Evolutionary conservation across 92 coral and sea anemone genomes (phyloP).

Genomic region (Porites cylindrica): DNA sequence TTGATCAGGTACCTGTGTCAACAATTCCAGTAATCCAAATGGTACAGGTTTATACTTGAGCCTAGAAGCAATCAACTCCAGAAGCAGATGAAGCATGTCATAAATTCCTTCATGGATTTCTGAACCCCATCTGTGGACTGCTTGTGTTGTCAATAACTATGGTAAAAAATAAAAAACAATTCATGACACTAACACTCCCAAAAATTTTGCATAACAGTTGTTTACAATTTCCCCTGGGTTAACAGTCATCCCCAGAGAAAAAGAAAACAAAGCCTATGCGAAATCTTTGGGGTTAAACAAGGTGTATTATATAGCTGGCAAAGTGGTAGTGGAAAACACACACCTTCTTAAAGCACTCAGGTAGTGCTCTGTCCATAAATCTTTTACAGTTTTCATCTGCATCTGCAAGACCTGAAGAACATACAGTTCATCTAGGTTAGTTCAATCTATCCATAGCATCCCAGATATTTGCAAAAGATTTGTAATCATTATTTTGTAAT

Average conservation of each 20-base stretch:
- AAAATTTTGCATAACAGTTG: background rate
- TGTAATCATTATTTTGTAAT: no score
- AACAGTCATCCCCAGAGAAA: no score
- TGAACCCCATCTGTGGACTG: conserved; percentile 81
- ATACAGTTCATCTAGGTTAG: background rate
- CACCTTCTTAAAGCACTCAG: conserved; percentile 92
- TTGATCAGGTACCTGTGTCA: conserved; percentile 74
- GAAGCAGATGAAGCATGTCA: conserved; percentile 83
- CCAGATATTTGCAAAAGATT: no score
- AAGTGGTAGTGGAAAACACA: background rate
- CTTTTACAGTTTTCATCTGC: conserved; percentile 92
- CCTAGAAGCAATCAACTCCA: conserved; percentile 81
- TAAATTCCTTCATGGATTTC: conserved; percentile 91
- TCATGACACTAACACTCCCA: background rate
- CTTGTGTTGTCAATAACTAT: conserved; percentile 78
- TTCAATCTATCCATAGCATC: no score
- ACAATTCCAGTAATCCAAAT: conserved; percentile 80
- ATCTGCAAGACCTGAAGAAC: conserved; percentile 74
- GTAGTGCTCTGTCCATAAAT: conserved; percentile 87
- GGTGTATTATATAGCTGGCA: no score
- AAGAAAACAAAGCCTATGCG: no score
- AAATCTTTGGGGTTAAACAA: no score
- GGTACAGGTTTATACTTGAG: conserved; percentile 81
- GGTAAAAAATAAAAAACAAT: background rate
- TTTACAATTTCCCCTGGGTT: no score